These are phyloP conservation scores for Tanytarsus gracilentus DNA, from an alignment of 2,888 invertebrate species.

Conservation along the genomic window DNA sequence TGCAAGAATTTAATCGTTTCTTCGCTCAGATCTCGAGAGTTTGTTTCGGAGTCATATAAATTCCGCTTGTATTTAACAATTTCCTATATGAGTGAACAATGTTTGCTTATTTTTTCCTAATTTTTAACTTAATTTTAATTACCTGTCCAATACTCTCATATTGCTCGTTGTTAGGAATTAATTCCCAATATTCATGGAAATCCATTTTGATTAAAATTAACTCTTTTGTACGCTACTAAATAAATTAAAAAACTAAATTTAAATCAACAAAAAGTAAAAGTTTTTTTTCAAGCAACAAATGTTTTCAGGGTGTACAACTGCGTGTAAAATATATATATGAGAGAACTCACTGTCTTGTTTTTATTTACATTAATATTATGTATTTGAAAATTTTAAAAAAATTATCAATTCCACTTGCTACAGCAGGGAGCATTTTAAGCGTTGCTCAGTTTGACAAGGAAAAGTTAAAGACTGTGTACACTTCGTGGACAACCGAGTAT, in stretches of 20 bases:
- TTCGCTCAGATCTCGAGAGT: background rate
- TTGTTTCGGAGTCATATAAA: background rate
- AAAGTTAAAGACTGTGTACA: background rate
- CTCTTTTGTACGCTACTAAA: too few species aligned
- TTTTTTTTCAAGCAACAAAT: too few species aligned
- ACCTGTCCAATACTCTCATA: constrained; percentile 13
- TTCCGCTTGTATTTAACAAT: constrained; percentile 15
- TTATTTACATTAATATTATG: background rate
- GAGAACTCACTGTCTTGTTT: too few species aligned
- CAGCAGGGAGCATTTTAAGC: background rate
- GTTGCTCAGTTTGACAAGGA: background rate
- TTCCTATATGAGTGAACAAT: background rate
- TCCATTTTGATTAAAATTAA: too few species aligned
- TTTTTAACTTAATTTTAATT: background rate
- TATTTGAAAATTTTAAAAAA: background rate
- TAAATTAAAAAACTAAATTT: too few species aligned
- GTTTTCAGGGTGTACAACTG: too few species aligned
- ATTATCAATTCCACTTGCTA: too few species aligned
- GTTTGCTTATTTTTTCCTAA: background rate
- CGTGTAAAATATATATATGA: too few species aligned
- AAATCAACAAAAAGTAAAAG: too few species aligned
- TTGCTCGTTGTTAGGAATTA: background rate
- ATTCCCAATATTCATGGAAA: constrained; percentile 15
- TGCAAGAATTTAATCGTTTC: background rate
- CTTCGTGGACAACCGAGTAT: background rate